Base-by-base conservation (phyloP, 2,113 vertebrate species). In the Megatriorchis doriae region DNA sequence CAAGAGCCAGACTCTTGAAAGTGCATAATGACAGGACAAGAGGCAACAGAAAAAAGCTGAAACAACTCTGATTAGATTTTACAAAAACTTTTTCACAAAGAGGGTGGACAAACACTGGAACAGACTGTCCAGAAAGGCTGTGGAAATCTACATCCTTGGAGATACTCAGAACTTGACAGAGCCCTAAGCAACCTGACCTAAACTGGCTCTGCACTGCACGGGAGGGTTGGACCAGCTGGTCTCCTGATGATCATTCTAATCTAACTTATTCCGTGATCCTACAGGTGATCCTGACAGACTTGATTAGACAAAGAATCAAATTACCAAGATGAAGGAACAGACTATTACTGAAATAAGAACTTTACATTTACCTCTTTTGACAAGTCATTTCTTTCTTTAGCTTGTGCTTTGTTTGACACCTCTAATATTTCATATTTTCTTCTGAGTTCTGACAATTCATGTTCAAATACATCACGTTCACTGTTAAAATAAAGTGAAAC, bases 401-500 rank as follows among this genome's bases (percentile, higher is more conserved):
- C 93, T 94, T 99, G 97, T 65, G 98, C 91, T 78, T 97, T 96
- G 61, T 99, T 98, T 75, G 98, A 97, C 32, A 98, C 58, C 70
- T 99, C 99, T n/a, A 99, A 86, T 45, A 98, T 96, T 97, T 99
- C 99, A 47, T 98, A 97, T 86, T 98, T 98, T 97, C 98, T 99
- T 80, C 98, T 98, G 77, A 99, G 93, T 56, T 98, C 99, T 92
- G 96, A 98, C 29, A 99, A 77, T 79, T 99, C 99, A 42, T 97
- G 96, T 96, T 99, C 99, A 95, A 99, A 98, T 56, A 90, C 61
- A 97, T 99, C 99, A 20, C 99, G 98, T 55, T 99, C 99, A 75
- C 99, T 99, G 74, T 96, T 75, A 96, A 87, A 91, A 95, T 34
- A 80, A 96, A 93, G 73, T 34, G n/a, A 92, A 79, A 84, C 8